phyloP scores from a whole-genome alignment of 2,113 vertebrate species.

The Strix aluco region DNA sequence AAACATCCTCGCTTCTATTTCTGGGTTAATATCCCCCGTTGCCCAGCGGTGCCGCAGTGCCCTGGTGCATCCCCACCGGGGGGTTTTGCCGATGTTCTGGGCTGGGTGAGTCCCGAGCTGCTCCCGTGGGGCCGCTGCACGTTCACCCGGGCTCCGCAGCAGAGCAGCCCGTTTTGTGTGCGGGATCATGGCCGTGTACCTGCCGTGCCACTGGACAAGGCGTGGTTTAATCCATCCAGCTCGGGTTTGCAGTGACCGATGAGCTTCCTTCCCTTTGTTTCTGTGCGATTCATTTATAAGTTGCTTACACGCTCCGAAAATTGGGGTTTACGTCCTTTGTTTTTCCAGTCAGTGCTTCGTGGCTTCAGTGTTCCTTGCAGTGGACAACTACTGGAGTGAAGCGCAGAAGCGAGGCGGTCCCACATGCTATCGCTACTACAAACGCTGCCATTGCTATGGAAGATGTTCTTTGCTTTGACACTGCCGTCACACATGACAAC shows the following conservation, averaged over 20 bases:
- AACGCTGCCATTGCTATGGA: not conserved
- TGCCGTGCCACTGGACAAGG: not conserved
- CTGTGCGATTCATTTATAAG: not conserved
- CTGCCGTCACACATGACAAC: not conserved
- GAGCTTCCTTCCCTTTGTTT: not conserved
- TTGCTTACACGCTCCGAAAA: not conserved
- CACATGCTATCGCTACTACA: not conserved
- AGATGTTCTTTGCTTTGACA: not conserved
- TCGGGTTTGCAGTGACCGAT: not conserved
- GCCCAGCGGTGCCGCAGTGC: not conserved
- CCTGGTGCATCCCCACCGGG: rapidly evolving
- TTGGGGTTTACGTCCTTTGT: not conserved
- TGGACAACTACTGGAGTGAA: not conserved
- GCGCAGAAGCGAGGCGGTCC: not conserved
- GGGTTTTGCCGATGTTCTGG: not conserved
- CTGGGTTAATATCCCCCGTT: not conserved
- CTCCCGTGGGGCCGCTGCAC: not conserved
- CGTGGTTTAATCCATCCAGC: not conserved
- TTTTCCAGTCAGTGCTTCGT: not conserved
- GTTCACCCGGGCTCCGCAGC: not conserved
- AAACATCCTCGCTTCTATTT: not conserved
- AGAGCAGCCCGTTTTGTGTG: not conserved
- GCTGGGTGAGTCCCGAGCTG: not conserved
- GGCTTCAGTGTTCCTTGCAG: not conserved
- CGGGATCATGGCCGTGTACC: rapidly evolving